These are phyloP conservation scores for Aspidapion aeneum DNA, from an alignment of 2,888 invertebrate species.

Conservation along the genomic window DNA sequence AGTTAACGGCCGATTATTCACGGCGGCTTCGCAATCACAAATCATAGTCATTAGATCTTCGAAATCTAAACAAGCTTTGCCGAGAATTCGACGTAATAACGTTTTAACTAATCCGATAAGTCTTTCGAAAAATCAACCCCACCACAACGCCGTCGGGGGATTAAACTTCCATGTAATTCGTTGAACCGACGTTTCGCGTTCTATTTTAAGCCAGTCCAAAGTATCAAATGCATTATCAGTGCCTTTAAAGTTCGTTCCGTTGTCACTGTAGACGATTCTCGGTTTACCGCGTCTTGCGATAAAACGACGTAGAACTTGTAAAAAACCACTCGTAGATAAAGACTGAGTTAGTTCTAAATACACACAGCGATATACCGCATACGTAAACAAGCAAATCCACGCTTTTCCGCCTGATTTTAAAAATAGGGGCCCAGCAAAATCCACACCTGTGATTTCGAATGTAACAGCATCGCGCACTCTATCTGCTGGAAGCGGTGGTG, in stretches of 20 bases:
- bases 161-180: conserved; percentile 34
- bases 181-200: conserved; percentile 19
- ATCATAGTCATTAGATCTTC: no score
- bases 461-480: conserved; percentile 31
- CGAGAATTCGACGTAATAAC: conserved; percentile 38
- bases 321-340: conserved; percentile 35
- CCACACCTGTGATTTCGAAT: conserved; percentile 39
- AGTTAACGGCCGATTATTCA: no score
- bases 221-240: no score
- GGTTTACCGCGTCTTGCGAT: conserved; percentile 37
- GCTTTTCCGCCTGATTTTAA: conserved; percentile 31
- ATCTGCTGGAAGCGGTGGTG: conserved; percentile 33
- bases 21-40: no score
- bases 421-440: conserved; percentile 42
- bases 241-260: no score
- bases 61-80: conserved; percentile 32
- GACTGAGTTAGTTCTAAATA: conserved; percentile 40
- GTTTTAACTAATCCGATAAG: conserved; percentile 42
- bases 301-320: conserved; percentile 38
- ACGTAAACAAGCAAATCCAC: conserved; percentile 42
- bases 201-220: no score
- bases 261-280: no score
- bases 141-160: conserved; percentile 47
- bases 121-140: conserved; percentile 47
- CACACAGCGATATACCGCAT: conserved; percentile 41